phyloP scores from a whole-genome alignment of 2,888 invertebrate genomes.

The Acrobasis repandana region DNA sequence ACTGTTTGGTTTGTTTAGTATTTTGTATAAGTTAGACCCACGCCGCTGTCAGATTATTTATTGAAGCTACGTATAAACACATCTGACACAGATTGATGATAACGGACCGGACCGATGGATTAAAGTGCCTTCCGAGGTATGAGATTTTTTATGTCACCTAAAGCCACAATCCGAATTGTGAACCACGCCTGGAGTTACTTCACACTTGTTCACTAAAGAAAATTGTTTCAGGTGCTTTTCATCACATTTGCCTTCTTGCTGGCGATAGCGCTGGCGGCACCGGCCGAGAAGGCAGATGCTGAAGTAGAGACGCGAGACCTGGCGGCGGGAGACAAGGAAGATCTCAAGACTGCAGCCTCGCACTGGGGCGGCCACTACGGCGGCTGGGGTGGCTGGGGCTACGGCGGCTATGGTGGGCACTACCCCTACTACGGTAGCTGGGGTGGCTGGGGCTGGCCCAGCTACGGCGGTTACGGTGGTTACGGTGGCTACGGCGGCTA shows the following conservation, averaged over 20 bases:
- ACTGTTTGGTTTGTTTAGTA: no score
- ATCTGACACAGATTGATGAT: no score
- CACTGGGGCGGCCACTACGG: slow-evolving; percentile 48
- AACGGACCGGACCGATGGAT: no score
- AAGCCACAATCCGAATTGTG: no score
- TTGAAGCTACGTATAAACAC: no score
- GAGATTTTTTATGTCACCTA: no score
- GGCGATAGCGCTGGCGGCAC: slow-evolving; percentile 55
- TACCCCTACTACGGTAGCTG: slow-evolving; percentile 41
- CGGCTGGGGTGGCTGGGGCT: slow-evolving; percentile 50
- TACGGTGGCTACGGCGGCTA: slow-evolving; percentile 36
- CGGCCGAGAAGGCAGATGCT: slow-evolving; percentile 47
- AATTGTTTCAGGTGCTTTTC: slow-evolving; percentile 51
- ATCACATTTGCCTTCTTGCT: slow-evolving; percentile 51
- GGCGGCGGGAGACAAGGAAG: slow-evolving; percentile 41
- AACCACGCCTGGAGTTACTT: not conserved
- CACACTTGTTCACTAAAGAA: not conserved
- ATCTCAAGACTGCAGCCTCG: slow-evolving; percentile 68
- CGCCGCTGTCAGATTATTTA: no score
- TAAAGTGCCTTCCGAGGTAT: no score
- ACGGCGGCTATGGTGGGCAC: slow-evolving; percentile 45
- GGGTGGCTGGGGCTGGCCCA: slow-evolving; percentile 40
- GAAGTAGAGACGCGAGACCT: slow-evolving; percentile 39
- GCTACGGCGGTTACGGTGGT: slow-evolving; percentile 36
- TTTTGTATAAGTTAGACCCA: no score